These are phyloP conservation scores for Furcifer pardalis DNA, from an alignment of 2,797 vertebrate genomes.

Conservation along the genomic window DNA sequence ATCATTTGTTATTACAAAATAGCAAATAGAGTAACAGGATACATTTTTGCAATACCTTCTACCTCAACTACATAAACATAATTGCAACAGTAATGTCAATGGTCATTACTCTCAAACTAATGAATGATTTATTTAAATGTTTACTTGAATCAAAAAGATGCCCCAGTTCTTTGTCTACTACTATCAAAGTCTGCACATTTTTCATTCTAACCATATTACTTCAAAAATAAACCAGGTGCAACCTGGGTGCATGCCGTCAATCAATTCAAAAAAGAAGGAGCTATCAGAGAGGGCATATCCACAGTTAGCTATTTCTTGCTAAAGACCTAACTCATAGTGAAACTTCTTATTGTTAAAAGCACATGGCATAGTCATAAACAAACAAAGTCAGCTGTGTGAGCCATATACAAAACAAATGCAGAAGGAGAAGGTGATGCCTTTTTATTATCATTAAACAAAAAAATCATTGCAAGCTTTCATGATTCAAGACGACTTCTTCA, in stretches of 20 bases:
- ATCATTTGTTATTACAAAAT: background rate
- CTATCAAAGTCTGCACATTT: background rate
- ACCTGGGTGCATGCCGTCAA: background rate
- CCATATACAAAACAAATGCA: too few relatives aligned
- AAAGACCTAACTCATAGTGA: background rate
- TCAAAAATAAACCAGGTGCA: background rate
- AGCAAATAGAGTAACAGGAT: background rate
- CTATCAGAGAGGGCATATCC: background rate
- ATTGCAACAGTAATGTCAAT: slow-evolving; percentile 38
- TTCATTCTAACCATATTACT: background rate
- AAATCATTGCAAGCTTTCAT: too few relatives aligned
- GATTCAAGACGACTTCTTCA: too few relatives aligned
- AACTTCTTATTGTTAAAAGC: background rate
- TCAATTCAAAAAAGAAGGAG: background rate
- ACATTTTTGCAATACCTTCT: slow-evolving; percentile 18
- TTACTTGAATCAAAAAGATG: slow-evolving; percentile 4
- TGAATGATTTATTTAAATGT: background rate
- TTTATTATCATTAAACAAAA: too few relatives aligned
- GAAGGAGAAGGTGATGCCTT: too few relatives aligned
- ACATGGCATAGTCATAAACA: background rate
- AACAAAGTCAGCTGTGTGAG: too few relatives aligned
- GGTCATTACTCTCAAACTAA: background rate
- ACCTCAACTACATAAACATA: slow-evolving; percentile 31
- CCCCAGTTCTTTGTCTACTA: background rate
- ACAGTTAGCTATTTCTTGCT: background rate